Base-by-base conservation (phyloP, 2,888 invertebrate genomes). In the Laothoe populi region DNA sequence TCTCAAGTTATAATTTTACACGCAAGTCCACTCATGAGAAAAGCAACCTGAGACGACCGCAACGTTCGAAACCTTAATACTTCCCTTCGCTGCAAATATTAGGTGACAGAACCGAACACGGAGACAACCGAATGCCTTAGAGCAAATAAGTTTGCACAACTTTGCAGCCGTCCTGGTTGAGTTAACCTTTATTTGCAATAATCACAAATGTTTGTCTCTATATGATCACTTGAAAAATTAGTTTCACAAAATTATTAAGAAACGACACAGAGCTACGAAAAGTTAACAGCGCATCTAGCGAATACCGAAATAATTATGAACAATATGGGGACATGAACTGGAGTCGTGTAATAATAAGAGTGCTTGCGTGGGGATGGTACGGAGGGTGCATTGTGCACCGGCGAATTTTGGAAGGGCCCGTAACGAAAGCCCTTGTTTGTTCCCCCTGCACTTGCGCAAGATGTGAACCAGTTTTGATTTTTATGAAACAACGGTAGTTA, bases 331-430 rank as follows among this genome's bases (percentile, higher is more conserved):
- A 88, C 87, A 90, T 83, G 82, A 90, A 83, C 88, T 84, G 87
- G 86, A 90, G 87, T 82, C 86, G 86, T 81, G 91, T 91, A 91
- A 91, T 90, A 92, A 92, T 91, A 92, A 90, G 87, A 89, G 88
- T 86, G 84, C 84, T 86, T 82, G 91, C 89, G 92, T 92, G 92
- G 92, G 92, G 92, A 92, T 92, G 90, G 86, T 87, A 86, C 86
- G 88, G 83, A 92, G 92, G 92, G 92, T 92, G 92, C 92, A 92
- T 91, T 91, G 92, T 92, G 90, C 92, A 92, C 88, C 90, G 90
- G 86, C 89, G 84, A 92, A 92, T 84, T 92, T 92, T 84, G 90
- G 92, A 89, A 92, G 92, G 92, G 92, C 83, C 87, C 90, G 85
- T 79, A 78, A 82, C 80, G 70, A 86, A 87, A 86, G 84, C 90